Conservation (phyloP, 2,888 invertebrate species). For the Willowsia nigromaculata region DNA sequence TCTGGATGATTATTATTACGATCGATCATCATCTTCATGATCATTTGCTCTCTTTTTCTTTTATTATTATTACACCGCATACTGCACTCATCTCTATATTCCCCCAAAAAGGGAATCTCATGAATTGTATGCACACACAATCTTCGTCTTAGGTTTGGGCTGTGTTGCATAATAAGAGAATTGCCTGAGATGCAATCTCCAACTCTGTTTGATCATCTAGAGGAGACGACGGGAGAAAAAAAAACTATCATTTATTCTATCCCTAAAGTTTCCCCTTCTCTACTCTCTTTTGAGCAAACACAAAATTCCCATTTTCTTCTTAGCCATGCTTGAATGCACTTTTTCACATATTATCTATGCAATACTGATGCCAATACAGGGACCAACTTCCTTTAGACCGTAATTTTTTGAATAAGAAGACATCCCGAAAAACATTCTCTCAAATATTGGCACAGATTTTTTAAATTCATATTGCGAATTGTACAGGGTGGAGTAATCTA, state of each 20-base stretch:
- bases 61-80: conserved; percentile 19
- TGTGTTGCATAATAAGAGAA: not conserved
- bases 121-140: not conserved
- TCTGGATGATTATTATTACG: conserved; percentile 43
- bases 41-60: not conserved
- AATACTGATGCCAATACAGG: not conserved
- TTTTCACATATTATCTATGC: not conserved
- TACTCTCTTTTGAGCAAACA: not conserved
- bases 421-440: too few relatives aligned
- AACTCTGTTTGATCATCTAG: too few relatives aligned
- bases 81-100: not conserved
- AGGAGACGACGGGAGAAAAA: too few relatives aligned
- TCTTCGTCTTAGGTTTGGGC: not conserved
- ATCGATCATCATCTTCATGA: conserved; percentile 24
- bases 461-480: too few relatives aligned
- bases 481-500: too few relatives aligned
- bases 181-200: too few relatives aligned
- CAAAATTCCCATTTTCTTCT: conserved; percentile 20
- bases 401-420: too few relatives aligned
- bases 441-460: too few relatives aligned
- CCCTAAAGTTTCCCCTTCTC: not conserved
- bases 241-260: not conserved
- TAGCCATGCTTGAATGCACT: conserved; percentile 40
- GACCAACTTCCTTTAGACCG: too few relatives aligned
- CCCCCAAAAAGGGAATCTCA: too few relatives aligned